These are phyloP conservation scores for Temnothorax nylanderi DNA, from an alignment of 1,140 invertebrate genomes.

Conservation along the genomic window DNA sequence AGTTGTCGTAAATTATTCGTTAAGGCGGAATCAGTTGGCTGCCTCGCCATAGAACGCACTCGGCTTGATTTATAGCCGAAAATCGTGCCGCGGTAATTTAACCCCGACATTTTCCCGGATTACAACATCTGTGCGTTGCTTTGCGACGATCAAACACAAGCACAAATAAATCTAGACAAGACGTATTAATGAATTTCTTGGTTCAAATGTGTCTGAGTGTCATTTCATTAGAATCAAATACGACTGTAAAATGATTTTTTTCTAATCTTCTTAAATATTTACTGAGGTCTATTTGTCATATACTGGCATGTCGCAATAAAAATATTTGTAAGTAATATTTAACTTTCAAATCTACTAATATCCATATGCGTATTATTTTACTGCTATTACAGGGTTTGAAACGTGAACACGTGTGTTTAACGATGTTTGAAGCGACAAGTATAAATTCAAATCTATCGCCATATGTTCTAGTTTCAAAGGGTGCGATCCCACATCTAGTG, in stretches of 20 bases:
- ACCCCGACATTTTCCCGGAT: constrained; percentile 62
- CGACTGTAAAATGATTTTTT: neutral
- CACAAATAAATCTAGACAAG: neutral
- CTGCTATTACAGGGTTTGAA: neutral
- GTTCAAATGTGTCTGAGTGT: neutral
- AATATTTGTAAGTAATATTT: neutral
- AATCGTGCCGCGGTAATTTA: constrained; percentile 62
- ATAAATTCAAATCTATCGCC: constrained; percentile 29
- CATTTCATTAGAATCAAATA: neutral
- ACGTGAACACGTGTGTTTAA: constrained; percentile 13
- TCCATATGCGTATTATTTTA: neutral
- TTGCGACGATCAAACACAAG: constrained; percentile 6
- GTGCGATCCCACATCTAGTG: neutral
- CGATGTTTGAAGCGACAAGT: neutral
- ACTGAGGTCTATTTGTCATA: neutral
- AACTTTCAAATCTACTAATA: neutral
- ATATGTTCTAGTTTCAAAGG: constrained; percentile 25
- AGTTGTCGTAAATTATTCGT: constrained; percentile 66
- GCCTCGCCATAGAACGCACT: constrained; percentile 39
- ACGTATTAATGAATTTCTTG: neutral
- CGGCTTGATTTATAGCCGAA: constrained; percentile 62
- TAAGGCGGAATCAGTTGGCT: constrained; percentile 59
- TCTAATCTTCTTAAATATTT: constrained; percentile 14
- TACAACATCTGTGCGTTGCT: constrained; percentile 58
- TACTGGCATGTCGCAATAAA: neutral